Evolutionary conservation across 2,113 vertebrate genomes (phyloP), one percentile per base, ranked within the genome.

Genomic region (Grantiella picta): DNA sequence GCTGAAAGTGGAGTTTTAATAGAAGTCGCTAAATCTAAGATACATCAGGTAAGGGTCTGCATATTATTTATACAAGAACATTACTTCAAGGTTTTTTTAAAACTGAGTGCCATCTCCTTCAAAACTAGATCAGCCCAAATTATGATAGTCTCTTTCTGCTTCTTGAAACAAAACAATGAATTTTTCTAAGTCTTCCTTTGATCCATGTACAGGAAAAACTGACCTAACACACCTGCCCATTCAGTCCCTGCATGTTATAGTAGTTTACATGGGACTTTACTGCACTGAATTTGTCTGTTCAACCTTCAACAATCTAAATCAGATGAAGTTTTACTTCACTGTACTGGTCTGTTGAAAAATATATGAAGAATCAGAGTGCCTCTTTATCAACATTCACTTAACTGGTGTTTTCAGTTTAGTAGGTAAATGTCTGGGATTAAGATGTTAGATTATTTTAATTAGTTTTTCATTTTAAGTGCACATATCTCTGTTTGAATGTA

Each of bases 11-110:
- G 98, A 59, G 98, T 98, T 52, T 97, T 99, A 88, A 98, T 99
- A 63, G 99, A 99, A 97, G 98, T 98, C 68, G 99, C 99, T 36
- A 99, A 99, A 86, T 99, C 99, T 64, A 99, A 99, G 94, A 99
- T 99, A 97, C 99, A 99, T 94, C 99, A 99, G 98, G 99, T 99
- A 96, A 78, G 52, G 42, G 23, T 66, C 59, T 76, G 24, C 15
- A 6, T 63, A 3, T 33, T 44, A 59, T 65, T 85, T 82, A 28
- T 72, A 31, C 5, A 64, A 36, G 16, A 73, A 36, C 4, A 38
- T 50, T 33, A 13, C 8, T 75, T 87, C 18, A 35, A n/a, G 10
- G 15, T 19, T 82, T 92, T 68, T 86, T 61, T 82, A 57, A 57
- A 79, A 81, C 76, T 28, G 1, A 11, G 22, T 72, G 13, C 42